These are phyloP conservation scores for Dufourea novaeangliae DNA, from an alignment of 1,140 invertebrate species.

Conservation along the genomic window DNA sequence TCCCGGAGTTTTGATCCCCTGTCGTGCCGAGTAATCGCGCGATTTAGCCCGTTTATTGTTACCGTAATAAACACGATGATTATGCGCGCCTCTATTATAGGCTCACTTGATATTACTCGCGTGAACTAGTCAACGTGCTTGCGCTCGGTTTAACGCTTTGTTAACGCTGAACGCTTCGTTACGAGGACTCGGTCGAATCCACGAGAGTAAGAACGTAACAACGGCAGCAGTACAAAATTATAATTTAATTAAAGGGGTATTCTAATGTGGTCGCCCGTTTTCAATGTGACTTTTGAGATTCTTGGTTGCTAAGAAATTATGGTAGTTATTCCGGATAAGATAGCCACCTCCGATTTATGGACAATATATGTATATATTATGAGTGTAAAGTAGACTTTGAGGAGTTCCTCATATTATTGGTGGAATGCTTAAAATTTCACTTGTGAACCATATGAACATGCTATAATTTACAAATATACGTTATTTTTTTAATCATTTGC, in stretches of 20 bases:
- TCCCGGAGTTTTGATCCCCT: background rate
- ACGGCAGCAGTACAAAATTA: background rate
- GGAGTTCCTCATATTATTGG: background rate
- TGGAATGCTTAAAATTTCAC: background rate
- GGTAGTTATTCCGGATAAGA: too few species aligned
- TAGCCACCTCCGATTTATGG: too few species aligned
- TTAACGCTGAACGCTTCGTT: conserved; percentile 76
- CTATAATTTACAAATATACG: background rate
- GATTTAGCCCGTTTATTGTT: conserved; percentile 31
- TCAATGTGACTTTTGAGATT: too few species aligned
- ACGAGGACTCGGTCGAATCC: conserved; percentile 66
- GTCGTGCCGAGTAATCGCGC: background rate
- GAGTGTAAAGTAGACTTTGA: background rate
- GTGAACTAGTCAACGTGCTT: conserved; percentile 74
- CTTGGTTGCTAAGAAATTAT: too few species aligned
- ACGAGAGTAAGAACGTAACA: conserved; percentile 38
- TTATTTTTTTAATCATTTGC: background rate
- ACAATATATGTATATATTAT: too few species aligned
- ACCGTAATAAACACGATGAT: conserved; percentile 66
- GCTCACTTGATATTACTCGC: too few species aligned
- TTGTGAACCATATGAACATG: background rate
- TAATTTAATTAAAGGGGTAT: conserved; percentile 32
- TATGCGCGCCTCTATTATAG: conserved; percentile 70
- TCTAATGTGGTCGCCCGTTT: too few species aligned
- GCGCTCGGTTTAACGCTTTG: conserved; percentile 80